Evolutionary conservation across 2,888 invertebrate species (phyloP).

Genomic region (Onthophagus sagittarius): DNA sequence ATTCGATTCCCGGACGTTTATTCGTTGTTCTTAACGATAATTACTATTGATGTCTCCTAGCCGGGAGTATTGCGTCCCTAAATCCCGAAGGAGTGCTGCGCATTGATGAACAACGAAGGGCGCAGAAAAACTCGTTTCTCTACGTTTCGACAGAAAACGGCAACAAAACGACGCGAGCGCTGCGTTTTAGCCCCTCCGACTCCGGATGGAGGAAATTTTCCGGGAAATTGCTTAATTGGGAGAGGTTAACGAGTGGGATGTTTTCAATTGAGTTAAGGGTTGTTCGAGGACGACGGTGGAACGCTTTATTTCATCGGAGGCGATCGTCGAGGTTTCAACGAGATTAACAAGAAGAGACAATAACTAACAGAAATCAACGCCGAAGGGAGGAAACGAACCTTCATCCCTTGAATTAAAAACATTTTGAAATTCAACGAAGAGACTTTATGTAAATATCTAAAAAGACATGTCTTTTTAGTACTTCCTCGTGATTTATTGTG

Average conservation of each 20-base stretch:
- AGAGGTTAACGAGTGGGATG: background rate
- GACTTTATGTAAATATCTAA: background rate
- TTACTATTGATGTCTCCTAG: conserved; percentile 8
- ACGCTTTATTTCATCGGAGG: background rate
- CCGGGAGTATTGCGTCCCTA: conserved; percentile 7
- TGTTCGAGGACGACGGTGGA: background rate
- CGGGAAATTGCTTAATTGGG: background rate
- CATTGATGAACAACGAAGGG: background rate
- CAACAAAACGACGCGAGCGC: background rate
- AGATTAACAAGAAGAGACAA: background rate
- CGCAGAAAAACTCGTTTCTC: background rate
- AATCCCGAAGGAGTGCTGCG: conserved; percentile 3
- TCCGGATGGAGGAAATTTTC: background rate
- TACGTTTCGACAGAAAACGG: background rate
- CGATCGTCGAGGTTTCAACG: background rate
- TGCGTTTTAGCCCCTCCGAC: background rate
- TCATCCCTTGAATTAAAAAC: background rate
- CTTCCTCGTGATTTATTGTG: background rate
- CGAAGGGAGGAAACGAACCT: background rate
- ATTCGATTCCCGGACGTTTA: conserved; percentile 6
- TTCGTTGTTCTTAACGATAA: conserved; percentile 11
- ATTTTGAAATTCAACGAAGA: background rate
- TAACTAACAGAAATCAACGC: background rate
- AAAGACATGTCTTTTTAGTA: background rate
- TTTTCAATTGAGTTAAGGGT: background rate